A percentile compares a stretch with the other conserved stretches of the same genome.
phyloP scores from a whole-genome alignment of 2,888 invertebrate species.

The Lamellibrachia columna region DNA sequence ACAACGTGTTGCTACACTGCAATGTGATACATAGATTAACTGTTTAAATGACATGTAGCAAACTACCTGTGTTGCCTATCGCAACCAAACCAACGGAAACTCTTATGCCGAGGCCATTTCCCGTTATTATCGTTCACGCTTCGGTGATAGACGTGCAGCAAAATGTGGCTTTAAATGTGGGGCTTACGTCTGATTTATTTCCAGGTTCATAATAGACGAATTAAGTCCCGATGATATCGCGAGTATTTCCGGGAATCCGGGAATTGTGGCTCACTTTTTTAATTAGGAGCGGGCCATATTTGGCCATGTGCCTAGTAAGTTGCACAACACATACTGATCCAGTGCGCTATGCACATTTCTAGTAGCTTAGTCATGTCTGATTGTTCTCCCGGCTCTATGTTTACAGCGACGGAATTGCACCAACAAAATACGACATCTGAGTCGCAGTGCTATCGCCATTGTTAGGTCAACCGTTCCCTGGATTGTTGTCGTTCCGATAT shows the following conservation, averaged over 20 bases:
- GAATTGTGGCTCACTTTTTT: too few species aligned
- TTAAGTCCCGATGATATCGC: too few species aligned
- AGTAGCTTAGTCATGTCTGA: too few species aligned
- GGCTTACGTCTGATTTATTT: background rate
- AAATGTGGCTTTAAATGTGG: background rate
- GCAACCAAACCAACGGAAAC: background rate
- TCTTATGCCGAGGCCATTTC: background rate
- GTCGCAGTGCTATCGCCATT: background rate
- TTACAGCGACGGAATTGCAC: background rate
- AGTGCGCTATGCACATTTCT: too few species aligned
- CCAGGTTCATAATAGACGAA: background rate
- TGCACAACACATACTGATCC: too few species aligned
- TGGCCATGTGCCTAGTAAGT: too few species aligned
- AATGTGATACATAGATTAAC: background rate
- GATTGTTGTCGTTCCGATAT: background rate
- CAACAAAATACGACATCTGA: background rate
- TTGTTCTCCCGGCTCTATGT: too few species aligned
- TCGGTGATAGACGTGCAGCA: background rate
- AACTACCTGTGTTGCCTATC: background rate
- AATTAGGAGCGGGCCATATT: too few species aligned
- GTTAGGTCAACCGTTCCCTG: background rate
- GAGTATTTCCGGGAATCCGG: too few species aligned
- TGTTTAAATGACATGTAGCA: background rate
- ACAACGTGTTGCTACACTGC: background rate
- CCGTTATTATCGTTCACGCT: background rate